Percentiles rank a stretch among this genome's conserved stretches.
Evolutionary conservation across 2,888 invertebrate species (phyloP).

Genomic region (Phymatocera aterrima): DNA sequence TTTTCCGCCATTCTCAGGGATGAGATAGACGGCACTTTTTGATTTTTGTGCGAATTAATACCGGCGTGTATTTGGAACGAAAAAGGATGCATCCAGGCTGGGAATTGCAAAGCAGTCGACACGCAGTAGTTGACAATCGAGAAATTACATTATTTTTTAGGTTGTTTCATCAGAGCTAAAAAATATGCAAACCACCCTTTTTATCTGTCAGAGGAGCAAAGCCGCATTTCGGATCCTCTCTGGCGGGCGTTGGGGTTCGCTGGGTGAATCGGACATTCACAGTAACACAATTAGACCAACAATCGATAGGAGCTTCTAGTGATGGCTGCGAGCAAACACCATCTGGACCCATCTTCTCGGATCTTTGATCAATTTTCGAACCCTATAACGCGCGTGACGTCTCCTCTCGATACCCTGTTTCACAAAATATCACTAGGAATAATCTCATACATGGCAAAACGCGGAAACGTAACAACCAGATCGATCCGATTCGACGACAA

Average conservation of each 20-base stretch:
- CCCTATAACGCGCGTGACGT: not conserved
- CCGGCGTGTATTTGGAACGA: not conserved
- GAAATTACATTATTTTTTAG: slow-evolving; percentile 65
- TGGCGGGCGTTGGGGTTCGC: slow-evolving; percentile 56
- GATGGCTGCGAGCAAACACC: slow-evolving; percentile 65
- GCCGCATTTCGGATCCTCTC: slow-evolving; percentile 55
- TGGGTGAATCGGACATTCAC: slow-evolving; percentile 71
- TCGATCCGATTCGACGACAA: no score
- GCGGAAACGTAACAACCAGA: no score
- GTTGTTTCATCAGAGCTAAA: slow-evolving; percentile 65
- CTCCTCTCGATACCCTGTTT: not conserved
- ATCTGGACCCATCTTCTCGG: slow-evolving; percentile 32
- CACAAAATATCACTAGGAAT: no score
- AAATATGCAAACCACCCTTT: slow-evolving; percentile 70
- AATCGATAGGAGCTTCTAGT: slow-evolving; percentile 69
- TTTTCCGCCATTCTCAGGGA: no score
- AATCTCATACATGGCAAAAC: no score
- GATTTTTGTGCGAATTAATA: no score
- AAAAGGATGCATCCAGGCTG: not conserved
- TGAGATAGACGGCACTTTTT: no score
- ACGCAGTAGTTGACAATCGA: slow-evolving; percentile 58
- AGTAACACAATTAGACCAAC: slow-evolving; percentile 73
- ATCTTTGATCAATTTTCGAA: not conserved
- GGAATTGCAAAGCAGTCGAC: not conserved
- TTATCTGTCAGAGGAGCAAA: slow-evolving; percentile 65